phyloP scores from a whole-genome alignment of 2,888 invertebrate species.

The Allacma fusca region DNA sequence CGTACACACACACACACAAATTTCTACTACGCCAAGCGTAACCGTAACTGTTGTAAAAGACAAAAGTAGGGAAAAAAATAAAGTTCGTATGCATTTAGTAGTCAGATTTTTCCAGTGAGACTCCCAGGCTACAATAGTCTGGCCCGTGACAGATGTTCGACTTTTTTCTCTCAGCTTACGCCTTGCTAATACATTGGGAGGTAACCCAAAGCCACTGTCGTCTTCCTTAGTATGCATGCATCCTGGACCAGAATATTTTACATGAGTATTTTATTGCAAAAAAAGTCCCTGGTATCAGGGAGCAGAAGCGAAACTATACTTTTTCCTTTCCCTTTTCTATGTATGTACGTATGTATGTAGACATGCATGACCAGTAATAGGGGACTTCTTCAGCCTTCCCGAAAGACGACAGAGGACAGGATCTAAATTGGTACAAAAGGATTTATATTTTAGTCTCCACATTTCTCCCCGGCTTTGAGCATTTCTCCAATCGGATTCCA shows the following conservation, averaged over 20 bases:
- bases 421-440: no score
- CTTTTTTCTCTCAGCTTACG: background rate
- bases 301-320: background rate
- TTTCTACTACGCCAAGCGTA: background rate
- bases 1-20: background rate
- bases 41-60: background rate
- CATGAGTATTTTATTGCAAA: background rate
- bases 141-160: slow-evolving; percentile 9
- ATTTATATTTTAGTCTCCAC: no score
- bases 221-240: background rate
- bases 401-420: no score
- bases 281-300: background rate
- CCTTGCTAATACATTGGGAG: background rate
- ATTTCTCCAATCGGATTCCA: no score
- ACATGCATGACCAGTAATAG: no score
- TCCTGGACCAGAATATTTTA: background rate
- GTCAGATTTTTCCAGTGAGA: background rate
- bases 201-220: background rate
- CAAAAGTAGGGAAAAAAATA: background rate
- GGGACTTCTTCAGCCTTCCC: no score
- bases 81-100: slow-evolving; percentile 4
- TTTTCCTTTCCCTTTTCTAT: background rate
- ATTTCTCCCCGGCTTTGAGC: no score
- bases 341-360: no score
- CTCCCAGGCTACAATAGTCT: background rate